A percentile compares a stretch with the other conserved stretches of the same genome.
These are phyloP conservation scores for Gallinago media DNA, from an alignment of 2,113 vertebrate genomes.

Conservation along the genomic window DNA sequence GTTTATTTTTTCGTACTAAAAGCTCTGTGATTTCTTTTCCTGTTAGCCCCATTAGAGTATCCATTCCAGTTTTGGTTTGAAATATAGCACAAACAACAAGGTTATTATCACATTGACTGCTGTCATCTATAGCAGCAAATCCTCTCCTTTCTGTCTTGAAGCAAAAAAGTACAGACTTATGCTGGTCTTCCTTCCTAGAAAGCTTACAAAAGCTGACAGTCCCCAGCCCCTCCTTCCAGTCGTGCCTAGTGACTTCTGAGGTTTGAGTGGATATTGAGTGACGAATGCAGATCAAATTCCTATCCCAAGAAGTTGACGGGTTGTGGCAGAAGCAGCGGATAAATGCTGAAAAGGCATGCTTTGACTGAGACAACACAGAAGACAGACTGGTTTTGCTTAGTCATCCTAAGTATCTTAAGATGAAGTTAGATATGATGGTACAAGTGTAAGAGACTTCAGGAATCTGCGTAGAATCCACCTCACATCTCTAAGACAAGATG, in stretches of 20 bases:
- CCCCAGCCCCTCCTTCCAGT: neutral
- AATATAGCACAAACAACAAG: neutral
- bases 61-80: neutral
- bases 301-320: rapidly evolving
- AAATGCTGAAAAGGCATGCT: neutral
- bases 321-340: neutral
- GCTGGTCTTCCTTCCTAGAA: neutral
- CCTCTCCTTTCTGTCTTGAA: neutral
- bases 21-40: neutral
- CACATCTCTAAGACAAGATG: neutral
- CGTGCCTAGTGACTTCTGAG: neutral
- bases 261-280: neutral
- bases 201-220: neutral
- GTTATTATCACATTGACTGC: neutral
- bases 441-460: neutral
- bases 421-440: neutral
- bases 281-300: neutral
- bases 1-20: neutral
- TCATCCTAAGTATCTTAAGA: neutral
- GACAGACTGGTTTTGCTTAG: neutral
- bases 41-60: neutral
- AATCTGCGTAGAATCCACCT: neutral
- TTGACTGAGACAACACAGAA: neutral
- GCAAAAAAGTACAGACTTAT: neutral
- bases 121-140: neutral